These are phyloP conservation scores for Eristalinus sepulchralis DNA, from an alignment of 2,888 invertebrate genomes.

Conservation along the genomic window DNA sequence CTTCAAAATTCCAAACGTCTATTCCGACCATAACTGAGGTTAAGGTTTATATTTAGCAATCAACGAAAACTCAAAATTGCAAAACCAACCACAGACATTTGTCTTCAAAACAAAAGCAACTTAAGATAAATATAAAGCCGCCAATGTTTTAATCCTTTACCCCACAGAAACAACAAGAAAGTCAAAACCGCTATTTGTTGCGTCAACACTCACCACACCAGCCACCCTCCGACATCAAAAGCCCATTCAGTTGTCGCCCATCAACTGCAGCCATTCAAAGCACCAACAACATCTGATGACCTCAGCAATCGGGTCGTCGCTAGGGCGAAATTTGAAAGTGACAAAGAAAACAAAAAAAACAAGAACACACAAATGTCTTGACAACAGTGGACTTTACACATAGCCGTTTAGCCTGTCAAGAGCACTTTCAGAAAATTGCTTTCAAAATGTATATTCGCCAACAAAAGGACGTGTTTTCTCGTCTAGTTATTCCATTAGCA, in stretches of 20 bases:
- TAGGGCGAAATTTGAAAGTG: neutral
- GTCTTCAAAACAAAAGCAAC: too few relatives aligned
- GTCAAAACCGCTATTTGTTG: neutral
- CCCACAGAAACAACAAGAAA: neutral
- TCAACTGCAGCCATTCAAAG: neutral
- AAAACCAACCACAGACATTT: too few relatives aligned
- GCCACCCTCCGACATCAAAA: neutral
- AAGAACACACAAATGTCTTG: neutral
- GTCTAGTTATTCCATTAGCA: constrained; percentile 40
- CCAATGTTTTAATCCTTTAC: neutral
- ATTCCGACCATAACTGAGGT: too few relatives aligned
- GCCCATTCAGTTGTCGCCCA: neutral
- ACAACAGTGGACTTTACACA: neutral
- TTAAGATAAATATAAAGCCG: neutral
- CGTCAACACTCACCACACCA: neutral
- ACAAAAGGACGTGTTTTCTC: constrained; percentile 30
- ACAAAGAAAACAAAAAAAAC: too few relatives aligned
- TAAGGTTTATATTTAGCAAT: too few relatives aligned
- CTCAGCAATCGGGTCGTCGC: neutral
- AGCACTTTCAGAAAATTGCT: constrained; percentile 28
- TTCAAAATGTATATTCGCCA: constrained; percentile 24
- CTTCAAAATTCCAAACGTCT: too few relatives aligned
- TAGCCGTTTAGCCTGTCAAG: constrained; percentile 12
- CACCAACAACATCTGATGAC: neutral
- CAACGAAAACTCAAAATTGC: too few relatives aligned